Conservation (phyloP, 1,140 invertebrate genomes). For the Luehdorfia chinensis region DNA sequence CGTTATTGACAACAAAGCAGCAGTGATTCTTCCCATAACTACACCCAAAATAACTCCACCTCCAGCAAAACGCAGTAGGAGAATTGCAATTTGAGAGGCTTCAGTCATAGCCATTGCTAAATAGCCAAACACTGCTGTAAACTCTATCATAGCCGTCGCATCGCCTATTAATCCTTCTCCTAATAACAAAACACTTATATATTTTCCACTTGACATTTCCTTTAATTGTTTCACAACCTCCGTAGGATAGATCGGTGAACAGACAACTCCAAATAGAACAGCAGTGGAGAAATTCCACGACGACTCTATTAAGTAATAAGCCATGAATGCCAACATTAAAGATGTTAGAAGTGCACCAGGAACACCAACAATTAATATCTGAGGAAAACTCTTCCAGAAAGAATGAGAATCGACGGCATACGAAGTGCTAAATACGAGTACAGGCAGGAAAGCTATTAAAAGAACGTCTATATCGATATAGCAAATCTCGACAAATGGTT, state of each 20-base stretch:
- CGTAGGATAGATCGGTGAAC: constrained; percentile 59
- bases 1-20: constrained; percentile 44
- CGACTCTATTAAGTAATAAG: constrained; percentile 52
- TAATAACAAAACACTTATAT: constrained; percentile 53
- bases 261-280: constrained; percentile 55
- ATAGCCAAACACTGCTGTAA: constrained; percentile 55
- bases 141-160: constrained; percentile 61
- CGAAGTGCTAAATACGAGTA: constrained; percentile 54
- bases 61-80: constrained; percentile 50
- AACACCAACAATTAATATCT: constrained; percentile 56
- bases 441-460: constrained; percentile 44
- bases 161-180: constrained; percentile 64
- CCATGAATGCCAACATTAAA: constrained; percentile 52
- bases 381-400: constrained; percentile 56
- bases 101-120: constrained; percentile 45
- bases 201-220: constrained; percentile 57
- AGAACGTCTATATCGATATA: constrained; percentile 52
- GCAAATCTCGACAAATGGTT: constrained; percentile 50
- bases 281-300: constrained; percentile 56
- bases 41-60: constrained; percentile 53
- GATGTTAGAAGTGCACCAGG: constrained; percentile 50
- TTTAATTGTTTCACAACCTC: constrained; percentile 57
- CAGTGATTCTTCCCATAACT: constrained; percentile 47
- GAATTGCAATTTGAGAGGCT: constrained; percentile 48
- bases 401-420: constrained; percentile 59